Evolutionary conservation across 2,888 invertebrate species (phyloP), one percentile per base, ranked within the genome.

Genomic region (Sinhomidia bicolor): DNA sequence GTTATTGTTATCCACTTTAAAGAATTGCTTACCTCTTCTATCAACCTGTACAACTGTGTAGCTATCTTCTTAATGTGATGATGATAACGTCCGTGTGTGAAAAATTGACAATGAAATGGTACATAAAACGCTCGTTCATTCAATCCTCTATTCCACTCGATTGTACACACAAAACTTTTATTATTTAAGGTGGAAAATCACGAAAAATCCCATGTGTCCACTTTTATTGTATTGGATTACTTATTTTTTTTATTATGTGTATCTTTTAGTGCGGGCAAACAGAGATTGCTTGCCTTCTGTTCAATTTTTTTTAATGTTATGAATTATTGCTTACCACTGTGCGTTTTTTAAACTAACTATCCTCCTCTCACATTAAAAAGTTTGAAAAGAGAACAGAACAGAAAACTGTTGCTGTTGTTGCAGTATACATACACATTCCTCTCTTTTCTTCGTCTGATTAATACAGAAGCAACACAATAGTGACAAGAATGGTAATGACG

Each of bases 131-230:
- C 17, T 78, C 65, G 62, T 14, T 78, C 65, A 78, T 23, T 84
- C n/a, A 41, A 29, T 57, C 20, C 57, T n/a, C n/a, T 79, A 68
- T 68, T 85, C 54, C 65, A 78, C 78, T 54, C 68, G 62, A 79
- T 79, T 78, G 85, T 85, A 54, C 62, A 47, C 32, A n/a, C n/a
- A n/a, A n/a, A n/a, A n/a, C n/a, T n/a, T n/a, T n/a, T n/a, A n/a
- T n/a, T 68, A 74, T 83, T 79, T 85, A 85, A n/a, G 51, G 79
- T 85, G 36, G 78, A 78, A 85, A 85, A 85, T 85, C 85, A 85
- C 85, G 79, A 85, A 79, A 68, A 81, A 79, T 85, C 85, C 68
- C 79, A 78, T 79, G 84, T 76, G 79, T 85, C 78, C 85, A 68
- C 78, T 79, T 79, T 79, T 54, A 65, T 79, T 78, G 65, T 79